These are phyloP conservation scores for Anadara kagoshimensis DNA, from an alignment of 1,140 invertebrate species.

Conservation along the genomic window DNA sequence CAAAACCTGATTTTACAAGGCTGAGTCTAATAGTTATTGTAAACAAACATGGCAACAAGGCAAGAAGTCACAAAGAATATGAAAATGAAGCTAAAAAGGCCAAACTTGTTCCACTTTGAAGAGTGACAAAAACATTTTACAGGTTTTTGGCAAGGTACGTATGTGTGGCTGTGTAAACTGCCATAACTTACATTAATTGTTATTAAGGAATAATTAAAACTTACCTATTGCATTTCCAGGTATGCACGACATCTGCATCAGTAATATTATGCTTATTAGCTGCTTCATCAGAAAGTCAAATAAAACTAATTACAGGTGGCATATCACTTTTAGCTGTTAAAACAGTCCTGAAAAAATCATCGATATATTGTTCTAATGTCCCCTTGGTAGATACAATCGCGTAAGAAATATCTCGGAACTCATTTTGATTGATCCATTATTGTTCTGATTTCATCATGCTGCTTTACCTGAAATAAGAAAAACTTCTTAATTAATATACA, in stretches of 20 bases:
- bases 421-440: slow-evolving; percentile 98
- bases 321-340: slow-evolving; percentile 81
- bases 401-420: slow-evolving; percentile 99
- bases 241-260: slow-evolving; percentile 98
- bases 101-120: too few species aligned
- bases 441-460: slow-evolving; percentile 94
- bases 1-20: too few species aligned
- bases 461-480: slow-evolving; percentile 82
- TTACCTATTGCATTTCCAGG: slow-evolving; percentile 98
- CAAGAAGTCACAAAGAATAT: too few species aligned
- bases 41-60: too few species aligned
- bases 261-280: slow-evolving; percentile 91
- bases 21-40: too few species aligned
- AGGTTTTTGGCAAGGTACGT: too few species aligned
- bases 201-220: too few species aligned
- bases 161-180: too few species aligned
- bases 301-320: slow-evolving; percentile 98
- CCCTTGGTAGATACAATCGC: slow-evolving; percentile 96
- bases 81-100: too few species aligned
- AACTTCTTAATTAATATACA: too few species aligned
- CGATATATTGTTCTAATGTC: slow-evolving; percentile 98
- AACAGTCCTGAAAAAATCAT: slow-evolving; percentile 99
- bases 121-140: too few species aligned
- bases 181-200: too few species aligned
- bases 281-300: slow-evolving; percentile 99